Conservation (phyloP, 2,797 vertebrate genomes). For the Varecia variegata region DNA sequence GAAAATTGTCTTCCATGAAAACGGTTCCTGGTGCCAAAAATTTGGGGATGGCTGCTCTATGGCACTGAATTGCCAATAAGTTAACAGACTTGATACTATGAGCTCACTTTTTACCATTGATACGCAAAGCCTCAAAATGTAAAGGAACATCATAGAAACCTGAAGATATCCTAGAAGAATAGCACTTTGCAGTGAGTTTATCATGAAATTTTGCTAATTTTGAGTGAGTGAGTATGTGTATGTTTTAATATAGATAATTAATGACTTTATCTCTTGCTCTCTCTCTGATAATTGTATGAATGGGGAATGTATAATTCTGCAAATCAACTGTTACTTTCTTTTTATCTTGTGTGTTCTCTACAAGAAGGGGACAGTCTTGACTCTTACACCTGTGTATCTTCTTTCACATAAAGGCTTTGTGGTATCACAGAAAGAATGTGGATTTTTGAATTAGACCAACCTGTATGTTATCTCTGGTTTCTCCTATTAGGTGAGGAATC, state of each 20-base stretch:
- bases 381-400: neutral
- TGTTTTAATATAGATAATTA: neutral
- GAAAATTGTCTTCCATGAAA: too few species aligned
- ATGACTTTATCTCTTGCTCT: neutral
- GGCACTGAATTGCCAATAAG: conserved; percentile 64
- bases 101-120: conserved; percentile 61
- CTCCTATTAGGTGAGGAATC: neutral
- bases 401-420: neutral
- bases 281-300: conserved; percentile 21
- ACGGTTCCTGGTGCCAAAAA: too few species aligned
- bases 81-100: conserved; percentile 71
- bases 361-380: neutral
- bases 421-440: neutral
- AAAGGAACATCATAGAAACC: conserved; percentile 72
- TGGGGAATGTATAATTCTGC: conserved; percentile 54
- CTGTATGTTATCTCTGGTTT: neutral
- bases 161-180: conserved; percentile 63
- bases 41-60: neutral
- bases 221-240: neutral
- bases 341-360: neutral
- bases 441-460: neutral
- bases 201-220: conserved; percentile 65
- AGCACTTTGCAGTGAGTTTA: conserved; percentile 67
- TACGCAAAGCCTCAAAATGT: conserved; percentile 68
- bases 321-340: conserved; percentile 17